Base-by-base conservation (phyloP, 1,140 invertebrate genomes). In the Nomia melanderi region DNA sequence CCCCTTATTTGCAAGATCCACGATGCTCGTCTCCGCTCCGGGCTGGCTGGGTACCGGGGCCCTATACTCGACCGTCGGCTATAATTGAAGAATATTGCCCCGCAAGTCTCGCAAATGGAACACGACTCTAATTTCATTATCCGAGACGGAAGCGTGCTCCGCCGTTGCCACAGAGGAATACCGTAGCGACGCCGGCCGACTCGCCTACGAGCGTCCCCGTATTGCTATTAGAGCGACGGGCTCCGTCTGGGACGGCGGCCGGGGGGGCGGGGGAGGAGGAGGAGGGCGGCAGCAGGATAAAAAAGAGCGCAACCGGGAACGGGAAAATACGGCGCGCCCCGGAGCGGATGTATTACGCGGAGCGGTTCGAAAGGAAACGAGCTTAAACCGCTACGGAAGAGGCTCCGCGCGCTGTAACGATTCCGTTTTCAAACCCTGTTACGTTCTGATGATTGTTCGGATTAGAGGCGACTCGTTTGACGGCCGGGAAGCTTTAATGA, bases 41-140 rank as follows among this genome's bases (percentile, higher is more conserved):
- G 8, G 41, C 41, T 14, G 14, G 11, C 3, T 8, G 33, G 3
- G 33, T 3, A 36, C 33, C 3, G 41, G 47, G 47, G 47, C 44
- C 27, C 47, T 33, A 53, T 67, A 64, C 77, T 83, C 77, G 71
- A 77, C 78, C 77, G 66, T 66, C 70, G 72, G 66, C 81, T 76
- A 82, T 86, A 86, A 86, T 86, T 86, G 84, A 83, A 86, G 83
- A 83, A 86, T 86, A 86, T 86, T 86, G 83, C 77, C 39, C 81
- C 77, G 74, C 81, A 85, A 83, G 72, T 60, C 81, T 79, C 74
- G 70, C 83, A 86, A 86, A 86, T 86, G 82, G 81, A 64, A 86
- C 80, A 75, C 80, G 81, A 85, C 70, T 86, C 78, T 86, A 86
- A 86, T 86, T 86, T 86, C 83, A 86, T 86, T 86, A 85, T 83